Conservation (phyloP, 2,113 vertebrate genomes). For the Lanius collurio region DNA sequence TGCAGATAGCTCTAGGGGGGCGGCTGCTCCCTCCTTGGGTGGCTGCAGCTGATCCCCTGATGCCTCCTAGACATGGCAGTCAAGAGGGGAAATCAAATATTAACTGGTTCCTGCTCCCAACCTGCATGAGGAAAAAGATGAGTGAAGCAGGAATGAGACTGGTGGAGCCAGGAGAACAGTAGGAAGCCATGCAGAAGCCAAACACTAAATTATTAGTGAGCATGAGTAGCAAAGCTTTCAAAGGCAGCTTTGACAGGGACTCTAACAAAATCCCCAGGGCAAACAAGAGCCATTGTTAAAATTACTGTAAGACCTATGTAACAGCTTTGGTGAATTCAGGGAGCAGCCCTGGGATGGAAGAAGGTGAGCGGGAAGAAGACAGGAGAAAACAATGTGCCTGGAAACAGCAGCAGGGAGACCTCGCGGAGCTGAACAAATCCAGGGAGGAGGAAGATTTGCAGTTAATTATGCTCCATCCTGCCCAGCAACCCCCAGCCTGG, state of each 20-base stretch:
- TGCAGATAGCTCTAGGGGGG: background rate
- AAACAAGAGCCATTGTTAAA: constrained; percentile 17
- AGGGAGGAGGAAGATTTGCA: background rate
- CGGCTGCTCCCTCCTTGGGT: background rate
- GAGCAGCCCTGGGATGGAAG: background rate
- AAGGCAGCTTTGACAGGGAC: constrained; percentile 32
- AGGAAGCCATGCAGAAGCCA: constrained; percentile 63
- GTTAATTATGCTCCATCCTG: background rate
- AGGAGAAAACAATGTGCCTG: background rate
- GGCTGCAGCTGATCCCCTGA: background rate
- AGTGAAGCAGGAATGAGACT: background rate
- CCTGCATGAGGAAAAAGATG: background rate
- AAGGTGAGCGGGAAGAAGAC: background rate
- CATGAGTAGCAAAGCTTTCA: constrained; percentile 32
- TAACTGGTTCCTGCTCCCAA: constrained; percentile 34
- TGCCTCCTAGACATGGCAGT: background rate
- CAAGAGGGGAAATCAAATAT: constrained; percentile 16
- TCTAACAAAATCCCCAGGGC: constrained; percentile 20
- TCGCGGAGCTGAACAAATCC: background rate
- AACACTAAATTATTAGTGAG: constrained; percentile 65
- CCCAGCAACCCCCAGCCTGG: background rate
- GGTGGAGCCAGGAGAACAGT: constrained; percentile 33
- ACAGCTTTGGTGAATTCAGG: background rate
- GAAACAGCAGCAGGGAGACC: background rate
- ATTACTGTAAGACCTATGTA: constrained; percentile 9